Conservation (phyloP, 2,888 invertebrate genomes). For the Abscondita cerata region DNA sequence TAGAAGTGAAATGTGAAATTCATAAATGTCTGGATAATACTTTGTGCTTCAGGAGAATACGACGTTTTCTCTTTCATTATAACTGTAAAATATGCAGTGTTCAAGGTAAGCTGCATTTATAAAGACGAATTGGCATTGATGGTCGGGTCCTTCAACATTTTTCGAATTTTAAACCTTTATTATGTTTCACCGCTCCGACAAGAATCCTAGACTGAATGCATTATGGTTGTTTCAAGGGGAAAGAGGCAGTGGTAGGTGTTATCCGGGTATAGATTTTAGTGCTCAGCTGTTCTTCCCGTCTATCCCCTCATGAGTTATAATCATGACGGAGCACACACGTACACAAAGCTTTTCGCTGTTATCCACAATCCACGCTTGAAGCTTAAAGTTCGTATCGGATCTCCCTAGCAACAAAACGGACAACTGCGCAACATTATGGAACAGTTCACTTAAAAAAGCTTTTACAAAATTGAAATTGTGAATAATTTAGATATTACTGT, state of each 20-base stretch:
- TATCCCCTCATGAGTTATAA: conserved; percentile 28
- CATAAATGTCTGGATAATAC: too few relatives aligned
- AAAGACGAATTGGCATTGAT: not conserved
- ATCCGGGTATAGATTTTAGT: conserved; percentile 46
- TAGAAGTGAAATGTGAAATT: too few relatives aligned
- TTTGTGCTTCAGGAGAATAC: too few relatives aligned
- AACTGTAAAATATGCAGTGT: too few relatives aligned
- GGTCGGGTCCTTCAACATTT: conserved; percentile 44
- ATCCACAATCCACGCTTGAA: conserved; percentile 24
- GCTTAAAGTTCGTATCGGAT: conserved; percentile 32
- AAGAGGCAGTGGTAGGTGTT: conserved; percentile 26
- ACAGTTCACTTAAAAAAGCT: conserved; percentile 38
- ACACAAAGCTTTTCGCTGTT: conserved; percentile 37
- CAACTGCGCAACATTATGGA: conserved; percentile 35
- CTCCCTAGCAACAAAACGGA: conserved; percentile 41
- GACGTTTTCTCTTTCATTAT: too few relatives aligned
- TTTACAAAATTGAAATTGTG: conserved; percentile 37
- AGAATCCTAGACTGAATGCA: too few relatives aligned
- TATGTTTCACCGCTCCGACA: not conserved
- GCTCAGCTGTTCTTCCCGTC: conserved; percentile 45
- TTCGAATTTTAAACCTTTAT: conserved; percentile 24
- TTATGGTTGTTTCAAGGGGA: too few relatives aligned
- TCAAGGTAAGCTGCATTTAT: too few relatives aligned
- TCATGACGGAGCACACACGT: conserved; percentile 27
- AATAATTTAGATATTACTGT: conserved; percentile 22